Base-by-base conservation (phyloP, 1,140 invertebrate genomes). In the Belonocnema kinseyi region DNA sequence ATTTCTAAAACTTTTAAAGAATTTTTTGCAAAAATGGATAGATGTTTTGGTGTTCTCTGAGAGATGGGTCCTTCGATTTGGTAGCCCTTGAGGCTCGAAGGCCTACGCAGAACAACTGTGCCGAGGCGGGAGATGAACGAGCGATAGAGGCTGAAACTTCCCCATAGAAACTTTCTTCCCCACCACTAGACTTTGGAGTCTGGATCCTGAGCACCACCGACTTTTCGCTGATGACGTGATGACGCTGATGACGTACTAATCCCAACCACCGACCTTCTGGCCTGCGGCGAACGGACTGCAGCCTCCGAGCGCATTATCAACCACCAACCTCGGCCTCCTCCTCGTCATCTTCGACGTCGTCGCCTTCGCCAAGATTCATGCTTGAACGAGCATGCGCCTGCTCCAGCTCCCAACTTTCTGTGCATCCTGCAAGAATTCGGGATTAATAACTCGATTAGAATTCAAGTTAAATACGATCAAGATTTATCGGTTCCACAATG, bases 201-300 rank as follows among this genome's bases (percentile, higher is more conserved):
- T 21, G 56, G 11, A 46, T 46, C 40, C 40, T 46, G 61, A 33
- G 61, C 61, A 66, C 61, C 61, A 66, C 58, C 61, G 16, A 40
- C 61, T 21, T 66, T 66, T 33, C 26, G 26, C 26, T 33, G 26
- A 33, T 33, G 26, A 33, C 26, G 26, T 33, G 26, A 33, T 33
- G 26, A 33, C 26, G 26, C 56, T 58, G 56, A 58, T 17, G 26
- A 12, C n/a, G 21, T 7, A 56, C 11, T n/a, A 19, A 10, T 21
- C 6, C 12, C 17, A 58, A 58, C 12, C 56, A 58, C 12, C 61
- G 16, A 40, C 61, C 61, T 66, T 66, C 61, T 54, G 53, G 53
- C 53, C 95, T 96, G 80, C 94, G 95, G 19, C 94, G 94, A 61
- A 84, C 84, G 54, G 77, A 74, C 81, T 82, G 79, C 76, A 78